phyloP scores from a whole-genome alignment of 2,888 invertebrate species.

The Plusia festucae region DNA sequence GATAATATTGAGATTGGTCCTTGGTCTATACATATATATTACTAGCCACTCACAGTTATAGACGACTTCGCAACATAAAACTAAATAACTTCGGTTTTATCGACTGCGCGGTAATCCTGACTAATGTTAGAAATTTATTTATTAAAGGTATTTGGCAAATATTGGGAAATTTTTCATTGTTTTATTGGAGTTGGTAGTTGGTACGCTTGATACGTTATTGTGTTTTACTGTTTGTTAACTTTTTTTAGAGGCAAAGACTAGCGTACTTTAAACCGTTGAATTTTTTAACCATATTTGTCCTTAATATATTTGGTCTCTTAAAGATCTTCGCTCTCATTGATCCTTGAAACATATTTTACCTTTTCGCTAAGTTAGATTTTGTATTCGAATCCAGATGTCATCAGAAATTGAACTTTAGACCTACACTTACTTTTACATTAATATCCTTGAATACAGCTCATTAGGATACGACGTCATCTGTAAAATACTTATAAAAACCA shows the following conservation, averaged over 20 bases:
- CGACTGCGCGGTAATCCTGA: neutral
- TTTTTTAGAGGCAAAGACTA: too few relatives aligned
- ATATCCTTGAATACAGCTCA: constrained; percentile 1
- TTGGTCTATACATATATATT: constrained; percentile 19
- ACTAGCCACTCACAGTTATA: constrained; percentile 8
- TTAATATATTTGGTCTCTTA: too few relatives aligned
- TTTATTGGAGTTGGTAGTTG: too few relatives aligned
- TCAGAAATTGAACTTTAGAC: neutral
- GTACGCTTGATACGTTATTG: too few relatives aligned
- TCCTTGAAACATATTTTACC: too few relatives aligned
- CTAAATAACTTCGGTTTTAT: constrained; percentile 10
- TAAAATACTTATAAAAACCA: neutral
- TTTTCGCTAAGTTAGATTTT: too few relatives aligned
- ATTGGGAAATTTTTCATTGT: neutral
- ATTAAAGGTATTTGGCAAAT: neutral
- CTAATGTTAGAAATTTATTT: neutral
- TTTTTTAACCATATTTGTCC: too few relatives aligned
- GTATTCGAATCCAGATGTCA: too few relatives aligned
- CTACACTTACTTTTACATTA: neutral
- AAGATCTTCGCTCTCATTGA: too few relatives aligned
- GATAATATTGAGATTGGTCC: constrained; percentile 10
- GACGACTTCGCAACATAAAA: constrained; percentile 17
- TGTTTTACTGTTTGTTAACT: too few relatives aligned
- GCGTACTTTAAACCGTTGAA: too few relatives aligned
- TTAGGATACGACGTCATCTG: neutral